A percentile compares a stretch with the other conserved stretches of the same genome.
Conservation (phyloP, 2,888 invertebrate genomes). For the Drosophila picticornis region DNA sequence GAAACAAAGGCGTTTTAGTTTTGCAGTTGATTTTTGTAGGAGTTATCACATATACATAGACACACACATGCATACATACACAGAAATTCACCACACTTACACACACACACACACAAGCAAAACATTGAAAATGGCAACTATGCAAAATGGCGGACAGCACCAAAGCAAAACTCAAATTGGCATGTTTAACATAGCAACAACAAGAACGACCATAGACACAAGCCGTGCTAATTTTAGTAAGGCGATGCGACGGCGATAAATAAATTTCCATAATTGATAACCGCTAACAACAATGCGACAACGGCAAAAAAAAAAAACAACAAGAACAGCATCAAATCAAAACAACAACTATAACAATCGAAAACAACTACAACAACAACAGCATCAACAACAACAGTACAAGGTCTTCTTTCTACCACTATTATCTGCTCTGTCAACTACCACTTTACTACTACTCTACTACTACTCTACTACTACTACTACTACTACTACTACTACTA, state of each 20-base stretch:
- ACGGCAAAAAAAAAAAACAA: slow-evolving; percentile 17
- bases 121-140: not conserved
- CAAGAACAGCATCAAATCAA: slow-evolving; percentile 3
- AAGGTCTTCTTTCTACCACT: slow-evolving; percentile 49
- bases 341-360: slow-evolving; percentile 25
- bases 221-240: not conserved
- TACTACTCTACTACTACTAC: slow-evolving; percentile 19
- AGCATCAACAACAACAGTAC: slow-evolving; percentile 47
- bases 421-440: slow-evolving; percentile 43
- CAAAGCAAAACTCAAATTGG: not conserved
- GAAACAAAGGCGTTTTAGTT: not conserved
- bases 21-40: not conserved
- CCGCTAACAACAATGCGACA: not conserved
- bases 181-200: not conserved
- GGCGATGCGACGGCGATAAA: not conserved
- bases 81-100: not conserved
- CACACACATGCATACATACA: not conserved
- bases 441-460: slow-evolving; percentile 28
- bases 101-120: not conserved
- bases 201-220: not conserved
- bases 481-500: slow-evolving; percentile 32
- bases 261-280: slow-evolving; percentile 2
- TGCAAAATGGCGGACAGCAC: not conserved
- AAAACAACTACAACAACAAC: slow-evolving; percentile 35
- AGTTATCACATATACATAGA: not conserved